Conservation (phyloP, 2,888 invertebrate genomes). For the Pogonocherus hispidulus region DNA sequence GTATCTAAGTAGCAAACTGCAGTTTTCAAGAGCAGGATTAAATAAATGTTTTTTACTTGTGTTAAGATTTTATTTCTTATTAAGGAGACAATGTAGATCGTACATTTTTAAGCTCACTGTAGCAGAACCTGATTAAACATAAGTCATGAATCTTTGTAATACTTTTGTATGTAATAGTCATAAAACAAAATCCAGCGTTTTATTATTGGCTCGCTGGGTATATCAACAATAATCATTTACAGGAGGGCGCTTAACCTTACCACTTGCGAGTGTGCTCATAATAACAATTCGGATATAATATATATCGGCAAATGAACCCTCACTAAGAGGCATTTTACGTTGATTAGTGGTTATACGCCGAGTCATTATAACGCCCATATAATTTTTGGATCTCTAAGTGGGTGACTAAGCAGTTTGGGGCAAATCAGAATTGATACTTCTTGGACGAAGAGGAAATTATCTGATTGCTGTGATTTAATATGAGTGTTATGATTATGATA, state of each 20-base stretch:
- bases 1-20: too few relatives aligned
- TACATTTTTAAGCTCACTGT: too few relatives aligned
- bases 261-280: conserved; percentile 23
- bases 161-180: too few relatives aligned
- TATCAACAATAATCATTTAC: too few relatives aligned
- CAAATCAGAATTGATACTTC: conserved; percentile 22
- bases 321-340: conserved; percentile 47
- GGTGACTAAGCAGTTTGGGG: conserved; percentile 33
- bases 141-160: too few relatives aligned
- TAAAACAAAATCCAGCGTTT: too few relatives aligned
- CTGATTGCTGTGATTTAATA: conserved; percentile 20
- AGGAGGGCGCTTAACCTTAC: not conserved
- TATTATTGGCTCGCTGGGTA: too few relatives aligned
- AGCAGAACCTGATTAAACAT: too few relatives aligned
- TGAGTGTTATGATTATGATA: conserved; percentile 10
- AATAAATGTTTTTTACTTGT: too few relatives aligned
- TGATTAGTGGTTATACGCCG: conserved; percentile 50
- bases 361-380: conserved; percentile 51
- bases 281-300: conserved; percentile 24
- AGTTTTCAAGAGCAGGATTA: too few relatives aligned
- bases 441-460: conserved; percentile 2
- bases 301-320: conserved; percentile 21
- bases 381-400: conserved; percentile 38
- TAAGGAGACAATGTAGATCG: too few relatives aligned
- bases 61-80: too few relatives aligned